phyloP scores from a whole-genome alignment of 2,113 vertebrate species.

The Tragelaphus scriptus region DNA sequence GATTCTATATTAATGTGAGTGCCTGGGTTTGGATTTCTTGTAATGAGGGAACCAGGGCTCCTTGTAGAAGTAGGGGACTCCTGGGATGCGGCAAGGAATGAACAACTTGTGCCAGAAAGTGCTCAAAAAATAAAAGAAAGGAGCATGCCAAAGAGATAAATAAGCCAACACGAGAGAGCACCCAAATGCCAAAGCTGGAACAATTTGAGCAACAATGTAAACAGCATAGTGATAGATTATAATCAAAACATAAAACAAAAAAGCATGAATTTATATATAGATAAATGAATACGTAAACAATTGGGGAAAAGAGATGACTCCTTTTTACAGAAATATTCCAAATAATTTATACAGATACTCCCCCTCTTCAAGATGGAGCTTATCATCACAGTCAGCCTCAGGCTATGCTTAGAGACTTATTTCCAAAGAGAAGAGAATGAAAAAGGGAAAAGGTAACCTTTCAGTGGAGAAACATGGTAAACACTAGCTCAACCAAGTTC shows the following conservation, averaged over 20 bases:
- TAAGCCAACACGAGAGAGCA: background rate
- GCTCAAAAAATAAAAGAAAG: background rate
- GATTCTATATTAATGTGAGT: background rate
- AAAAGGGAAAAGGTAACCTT: background rate
- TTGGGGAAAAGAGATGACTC: background rate
- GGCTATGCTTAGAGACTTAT: background rate
- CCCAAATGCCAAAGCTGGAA: background rate
- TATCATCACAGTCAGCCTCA: background rate
- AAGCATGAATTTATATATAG: background rate
- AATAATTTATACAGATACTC: background rate
- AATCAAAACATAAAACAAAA: background rate
- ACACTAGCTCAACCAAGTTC: background rate
- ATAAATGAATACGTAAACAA: background rate
- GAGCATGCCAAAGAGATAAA: background rate
- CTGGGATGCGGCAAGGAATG: background rate
- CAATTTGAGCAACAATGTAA: background rate
- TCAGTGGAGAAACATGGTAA: background rate
- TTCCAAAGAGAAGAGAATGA: background rate
- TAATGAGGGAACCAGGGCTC: background rate
- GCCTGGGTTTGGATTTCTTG: background rate
- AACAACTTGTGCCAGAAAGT: background rate
- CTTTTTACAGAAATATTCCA: background rate
- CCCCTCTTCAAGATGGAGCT: background rate
- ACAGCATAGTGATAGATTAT: background rate
- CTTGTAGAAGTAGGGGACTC: background rate